A percentile compares a stretch with the other conserved stretches of the same genome.
These are phyloP conservation scores for Saimiri boliviensis DNA, from an alignment of 2,113 vertebrate genomes.

Conservation along the genomic window DNA sequence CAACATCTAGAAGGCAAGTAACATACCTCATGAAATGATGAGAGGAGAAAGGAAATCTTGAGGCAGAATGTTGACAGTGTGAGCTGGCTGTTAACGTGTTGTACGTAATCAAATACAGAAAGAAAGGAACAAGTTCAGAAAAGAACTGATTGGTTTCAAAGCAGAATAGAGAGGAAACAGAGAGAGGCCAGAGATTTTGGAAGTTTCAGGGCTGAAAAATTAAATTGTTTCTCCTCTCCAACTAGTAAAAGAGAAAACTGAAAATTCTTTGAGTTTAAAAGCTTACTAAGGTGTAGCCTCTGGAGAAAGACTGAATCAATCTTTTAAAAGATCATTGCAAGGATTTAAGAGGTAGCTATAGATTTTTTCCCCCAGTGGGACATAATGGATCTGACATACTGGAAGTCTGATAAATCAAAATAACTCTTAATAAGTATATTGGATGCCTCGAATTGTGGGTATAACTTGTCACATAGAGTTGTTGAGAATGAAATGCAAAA, in stretches of 20 bases:
- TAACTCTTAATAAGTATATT: not conserved
- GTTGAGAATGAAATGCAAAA: conserved; percentile 29
- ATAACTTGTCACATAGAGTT: not conserved
- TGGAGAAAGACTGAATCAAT: not conserved
- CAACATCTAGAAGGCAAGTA: not conserved
- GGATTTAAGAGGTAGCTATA: not conserved
- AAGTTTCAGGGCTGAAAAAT: not conserved
- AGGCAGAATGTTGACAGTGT: not conserved
- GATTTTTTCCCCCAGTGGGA: not conserved
- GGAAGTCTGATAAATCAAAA: not conserved
- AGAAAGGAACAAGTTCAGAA: not conserved
- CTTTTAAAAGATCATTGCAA: not conserved
- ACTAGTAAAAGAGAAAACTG: conserved; percentile 8
- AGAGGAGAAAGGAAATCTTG: not conserved
- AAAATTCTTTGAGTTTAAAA: conserved; percentile 4
- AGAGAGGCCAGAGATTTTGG: not conserved
- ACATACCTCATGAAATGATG: not conserved
- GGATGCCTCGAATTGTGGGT: not conserved
- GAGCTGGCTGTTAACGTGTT: not conserved
- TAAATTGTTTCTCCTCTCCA: not conserved
- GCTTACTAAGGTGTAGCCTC: not conserved
- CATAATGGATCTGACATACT: not conserved
- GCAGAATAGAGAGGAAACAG: not conserved
- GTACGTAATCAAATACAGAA: not conserved
- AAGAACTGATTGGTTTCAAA: not conserved